Evolutionary conservation across 1,140 invertebrate species (phyloP).

Genomic region (Drosophila bifasciata): DNA sequence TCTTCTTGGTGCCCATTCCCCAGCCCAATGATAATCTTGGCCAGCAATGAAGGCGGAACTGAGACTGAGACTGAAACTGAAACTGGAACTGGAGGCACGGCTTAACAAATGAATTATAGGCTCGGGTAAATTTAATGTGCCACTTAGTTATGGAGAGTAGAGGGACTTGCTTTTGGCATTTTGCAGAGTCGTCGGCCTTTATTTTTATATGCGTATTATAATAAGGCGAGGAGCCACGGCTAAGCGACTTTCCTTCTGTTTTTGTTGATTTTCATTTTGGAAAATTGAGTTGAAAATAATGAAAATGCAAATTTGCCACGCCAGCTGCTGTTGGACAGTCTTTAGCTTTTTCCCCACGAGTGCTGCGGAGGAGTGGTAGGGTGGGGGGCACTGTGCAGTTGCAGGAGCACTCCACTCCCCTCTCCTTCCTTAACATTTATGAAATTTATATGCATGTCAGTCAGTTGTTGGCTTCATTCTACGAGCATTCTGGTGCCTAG

Average conservation of each 20-base stretch:
- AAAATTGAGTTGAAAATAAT: constrained; percentile 77
- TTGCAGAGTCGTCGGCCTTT: constrained; percentile 11
- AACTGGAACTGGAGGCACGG: constrained; percentile 13
- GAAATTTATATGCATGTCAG: constrained; percentile 71
- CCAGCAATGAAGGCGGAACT: no score
- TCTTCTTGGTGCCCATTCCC: constrained; percentile 24
- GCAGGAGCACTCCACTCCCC: constrained; percentile 24
- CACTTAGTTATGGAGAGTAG: constrained; percentile 60
- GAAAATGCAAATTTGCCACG: constrained; percentile 71
- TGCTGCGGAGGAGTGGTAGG: no score
- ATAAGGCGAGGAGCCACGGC: constrained; percentile 39
- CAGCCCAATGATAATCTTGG: constrained; percentile 52
- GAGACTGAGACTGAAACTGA: constrained; percentile 8
- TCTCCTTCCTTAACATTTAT: constrained; percentile 53
- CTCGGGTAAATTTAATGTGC: constrained; percentile 74
- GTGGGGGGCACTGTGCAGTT: constrained; percentile 32
- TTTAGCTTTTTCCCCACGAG: constrained; percentile 24
- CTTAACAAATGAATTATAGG: constrained; percentile 80
- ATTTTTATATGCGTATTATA: constrained; percentile 61
- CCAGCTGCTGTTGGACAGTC: constrained; percentile 52
- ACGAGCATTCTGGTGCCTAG: constrained; percentile 1
- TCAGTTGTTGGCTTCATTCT: constrained; percentile 11
- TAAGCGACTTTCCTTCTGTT: constrained; percentile 57
- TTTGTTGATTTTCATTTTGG: constrained; percentile 62
- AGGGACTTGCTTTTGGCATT: not conserved